Evolutionary conservation across 2,888 invertebrate species (phyloP), one percentile per base, ranked within the genome.

Genomic region (Tridacna crocea): DNA sequence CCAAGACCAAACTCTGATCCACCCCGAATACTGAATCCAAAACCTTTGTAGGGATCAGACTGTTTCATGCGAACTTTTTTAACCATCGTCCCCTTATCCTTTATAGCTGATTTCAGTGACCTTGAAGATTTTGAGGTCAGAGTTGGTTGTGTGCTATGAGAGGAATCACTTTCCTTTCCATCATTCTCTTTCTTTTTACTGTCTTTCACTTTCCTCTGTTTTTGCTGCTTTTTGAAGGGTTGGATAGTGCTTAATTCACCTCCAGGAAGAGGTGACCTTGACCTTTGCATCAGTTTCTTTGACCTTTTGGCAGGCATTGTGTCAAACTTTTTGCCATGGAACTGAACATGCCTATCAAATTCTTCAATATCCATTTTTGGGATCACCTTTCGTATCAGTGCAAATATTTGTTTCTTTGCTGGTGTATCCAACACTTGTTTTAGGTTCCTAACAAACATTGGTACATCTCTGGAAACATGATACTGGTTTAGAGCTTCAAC

Each of bases 1-100:
- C 98, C 99, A 87, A 98, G 96, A 92, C 98, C 98, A 95, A 98
- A 98, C 94, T 99, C 98, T 75, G 98, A 96, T 22, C 98, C 98
- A 55, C 98, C 98, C 83, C 98, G 96, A 90, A 99, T 99, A 97
- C 98, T 98, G 92, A 99, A 96, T n/a, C 99, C 99, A 90, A 98
- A 95, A 83, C 98, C 91, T 36, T 86, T 84, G 3, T 83, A 84
- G 15, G 77, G 79, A 26, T 68, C 55, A 12, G 88, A 77, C 26
- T 75, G 84, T 12, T 80, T 73, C 13, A 90, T 82, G 27, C 79
- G 70, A 27, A 90, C 70, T 22, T 70, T 55, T n/a, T 75, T 72
- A 55, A 87, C 75, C n/a, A 85, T 84, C 47, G 70, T 79, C 0
- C 76, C 79, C 26, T 74, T 73, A 60, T 61, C 75, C 73, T 79